phyloP scores from a whole-genome alignment of 2,888 invertebrate genomes.

The Hydrotaea diabolus region DNA sequence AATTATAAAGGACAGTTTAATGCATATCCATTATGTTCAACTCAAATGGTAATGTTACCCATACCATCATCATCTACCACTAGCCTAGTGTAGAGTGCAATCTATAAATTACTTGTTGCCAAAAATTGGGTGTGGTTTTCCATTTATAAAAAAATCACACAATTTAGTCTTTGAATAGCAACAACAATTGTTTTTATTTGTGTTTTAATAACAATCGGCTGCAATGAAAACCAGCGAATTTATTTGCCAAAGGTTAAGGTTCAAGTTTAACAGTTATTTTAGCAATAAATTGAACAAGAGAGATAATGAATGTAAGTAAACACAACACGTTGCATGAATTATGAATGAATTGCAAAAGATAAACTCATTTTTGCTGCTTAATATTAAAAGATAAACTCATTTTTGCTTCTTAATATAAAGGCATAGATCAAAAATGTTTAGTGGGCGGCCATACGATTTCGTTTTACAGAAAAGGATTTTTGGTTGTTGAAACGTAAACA shows the following conservation, averaged over 20 bases:
- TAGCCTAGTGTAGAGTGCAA: not conserved
- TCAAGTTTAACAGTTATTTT: constrained; percentile 40
- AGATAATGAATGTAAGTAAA: not conserved
- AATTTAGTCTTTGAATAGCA: constrained; percentile 21
- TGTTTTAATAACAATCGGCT: constrained; percentile 10
- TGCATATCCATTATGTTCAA: no score
- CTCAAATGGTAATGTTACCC: no score
- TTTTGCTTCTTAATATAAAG: no score
- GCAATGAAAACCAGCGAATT: not conserved
- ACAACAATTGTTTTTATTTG: not conserved
- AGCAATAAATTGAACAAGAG: not conserved
- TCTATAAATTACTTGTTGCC: not conserved
- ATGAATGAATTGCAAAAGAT: not conserved
- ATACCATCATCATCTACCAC: no score
- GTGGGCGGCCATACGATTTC: no score
- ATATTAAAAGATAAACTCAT: no score
- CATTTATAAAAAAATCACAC: not conserved
- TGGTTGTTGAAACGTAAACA: no score
- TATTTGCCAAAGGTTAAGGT: constrained; percentile 37
- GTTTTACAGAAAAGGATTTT: no score
- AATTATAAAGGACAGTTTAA: no score
- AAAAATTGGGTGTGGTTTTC: constrained; percentile 14
- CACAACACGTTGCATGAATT: not conserved
- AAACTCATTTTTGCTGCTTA: no score
- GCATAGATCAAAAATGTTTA: no score